Evolutionary conservation across 1,140 invertebrate genomes (phyloP).

Genomic region (Cepaea nemoralis): DNA sequence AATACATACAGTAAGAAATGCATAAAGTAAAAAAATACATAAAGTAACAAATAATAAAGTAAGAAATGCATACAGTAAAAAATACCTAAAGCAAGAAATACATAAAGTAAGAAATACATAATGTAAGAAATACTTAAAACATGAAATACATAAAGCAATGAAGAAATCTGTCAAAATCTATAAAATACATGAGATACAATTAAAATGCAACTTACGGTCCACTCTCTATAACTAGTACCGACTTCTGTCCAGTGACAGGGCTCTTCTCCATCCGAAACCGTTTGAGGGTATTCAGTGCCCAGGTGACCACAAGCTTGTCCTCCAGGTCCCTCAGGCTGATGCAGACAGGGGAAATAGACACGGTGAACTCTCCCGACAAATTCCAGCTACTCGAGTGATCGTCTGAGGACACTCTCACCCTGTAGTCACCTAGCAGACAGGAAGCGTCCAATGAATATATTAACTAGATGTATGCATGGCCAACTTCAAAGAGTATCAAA

Average conservation of each 20-base stretch:
- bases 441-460: too few species aligned
- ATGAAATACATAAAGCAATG: background rate
- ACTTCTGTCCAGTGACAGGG: slow-evolving; percentile 35
- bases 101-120: background rate
- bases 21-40: background rate
- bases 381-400: slow-evolving; percentile 15
- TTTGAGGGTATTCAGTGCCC: slow-evolving; percentile 51
- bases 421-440: slow-evolving; percentile 10
- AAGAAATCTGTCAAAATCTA: background rate
- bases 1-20: background rate
- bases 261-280: slow-evolving; percentile 51
- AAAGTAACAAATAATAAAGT: background rate
- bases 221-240: slow-evolving; percentile 50
- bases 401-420: background rate
- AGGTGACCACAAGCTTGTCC: slow-evolving; percentile 45
- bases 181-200: background rate
- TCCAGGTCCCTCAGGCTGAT: slow-evolving; percentile 31
- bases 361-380: background rate
- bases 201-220: slow-evolving; percentile 52
- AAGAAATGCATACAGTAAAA: background rate
- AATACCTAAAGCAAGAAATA: background rate
- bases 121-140: background rate
- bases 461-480: too few species aligned
- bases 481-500: too few species aligned
- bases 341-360: slow-evolving; percentile 30